Evolutionary conservation across 1,140 invertebrate genomes (phyloP), one percentile per base, ranked within the genome.

Genomic region (Leguminivora glycinivorella): DNA sequence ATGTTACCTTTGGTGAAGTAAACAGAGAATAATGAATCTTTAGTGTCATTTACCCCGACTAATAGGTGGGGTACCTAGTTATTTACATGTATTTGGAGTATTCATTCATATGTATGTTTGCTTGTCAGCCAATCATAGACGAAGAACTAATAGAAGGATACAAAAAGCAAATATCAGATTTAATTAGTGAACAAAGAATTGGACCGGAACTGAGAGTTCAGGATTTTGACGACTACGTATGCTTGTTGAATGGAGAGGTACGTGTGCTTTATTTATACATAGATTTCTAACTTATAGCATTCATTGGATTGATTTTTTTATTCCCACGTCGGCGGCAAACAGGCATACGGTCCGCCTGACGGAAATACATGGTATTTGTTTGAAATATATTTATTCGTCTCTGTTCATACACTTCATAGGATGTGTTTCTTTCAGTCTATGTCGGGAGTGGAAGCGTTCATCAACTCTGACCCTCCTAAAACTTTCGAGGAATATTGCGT

Each of bases 151-250:
- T 96, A 0, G 89, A 94, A 4, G 73, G 90, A 4, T 94, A 94
- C 38, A 93, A 93, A 68, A 80, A 92, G 31, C 87, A 89, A 67
- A 93, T 97, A 17, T 81, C 86, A 9, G 82, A 92, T 24, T 86
- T 96, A 70, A 91, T 97, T 2, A 93, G 95, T 72, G 94, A 95
- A 71, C 94, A 96, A 80, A 92, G 94, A 76, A 95, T 95, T 72
- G 94, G 94, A 0, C 94, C 96, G 1, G 95, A 96, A 80, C 76
- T 94, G 12, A 91, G 95, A 56, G 84, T 96, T 40, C 93, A 95
- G 82, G 95, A 96, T 83, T 97, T 97, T 84, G 96, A 97, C 83
- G 94, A 96, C 75, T 98, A 97, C 80, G 93, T 95, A 52, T 94
- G 94, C 82, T 90, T 98, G 0, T 95, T 98, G 38, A 96, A 96